These are phyloP conservation scores for Tinea trinotella DNA, from an alignment of 2,888 invertebrate species.

Conservation along the genomic window DNA sequence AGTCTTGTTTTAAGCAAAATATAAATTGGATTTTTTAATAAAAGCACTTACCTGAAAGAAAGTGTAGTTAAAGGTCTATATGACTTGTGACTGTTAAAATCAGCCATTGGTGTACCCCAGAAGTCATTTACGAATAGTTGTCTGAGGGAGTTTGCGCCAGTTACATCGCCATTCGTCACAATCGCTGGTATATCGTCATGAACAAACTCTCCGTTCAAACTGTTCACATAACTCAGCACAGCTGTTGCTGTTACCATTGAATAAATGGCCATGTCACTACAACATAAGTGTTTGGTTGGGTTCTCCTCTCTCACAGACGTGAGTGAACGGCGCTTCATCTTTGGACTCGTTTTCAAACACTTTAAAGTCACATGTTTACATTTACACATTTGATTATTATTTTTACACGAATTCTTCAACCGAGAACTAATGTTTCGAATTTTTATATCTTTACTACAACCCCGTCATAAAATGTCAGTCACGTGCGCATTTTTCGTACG, in stretches of 20 bases:
- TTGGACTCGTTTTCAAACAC: slow-evolving; percentile 34
- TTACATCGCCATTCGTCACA: slow-evolving; percentile 85
- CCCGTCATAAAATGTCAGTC: neutral
- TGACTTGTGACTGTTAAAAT: slow-evolving; percentile 87
- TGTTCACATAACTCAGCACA: slow-evolving; percentile 80
- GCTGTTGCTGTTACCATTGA: slow-evolving; percentile 77
- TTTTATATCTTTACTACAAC: neutral
- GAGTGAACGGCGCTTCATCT: slow-evolving; percentile 64
- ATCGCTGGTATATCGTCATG: slow-evolving; percentile 92
- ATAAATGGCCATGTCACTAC: slow-evolving; percentile 74
- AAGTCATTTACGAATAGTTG: slow-evolving; percentile 84
- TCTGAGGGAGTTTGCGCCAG: slow-evolving; percentile 75
- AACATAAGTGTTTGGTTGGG: slow-evolving; percentile 30
- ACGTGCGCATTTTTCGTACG: neutral
- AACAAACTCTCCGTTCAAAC: slow-evolving; percentile 85
- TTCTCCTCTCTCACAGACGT: slow-evolving; percentile 56
- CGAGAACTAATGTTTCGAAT: neutral
- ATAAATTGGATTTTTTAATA: too few relatives aligned
- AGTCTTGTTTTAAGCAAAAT: too few relatives aligned
- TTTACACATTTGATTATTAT: slow-evolving; percentile 53
- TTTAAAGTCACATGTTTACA: slow-evolving; percentile 54
- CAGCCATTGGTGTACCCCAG: slow-evolving; percentile 90
- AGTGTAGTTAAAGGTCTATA: slow-evolving; percentile 88
- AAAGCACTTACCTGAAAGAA: slow-evolving; percentile 83
- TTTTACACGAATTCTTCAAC: neutral